A percentile compares a stretch with the other conserved stretches of the same genome.
Evolutionary conservation across 1,140 invertebrate species (phyloP).

Genomic region (Colletes gigas): DNA sequence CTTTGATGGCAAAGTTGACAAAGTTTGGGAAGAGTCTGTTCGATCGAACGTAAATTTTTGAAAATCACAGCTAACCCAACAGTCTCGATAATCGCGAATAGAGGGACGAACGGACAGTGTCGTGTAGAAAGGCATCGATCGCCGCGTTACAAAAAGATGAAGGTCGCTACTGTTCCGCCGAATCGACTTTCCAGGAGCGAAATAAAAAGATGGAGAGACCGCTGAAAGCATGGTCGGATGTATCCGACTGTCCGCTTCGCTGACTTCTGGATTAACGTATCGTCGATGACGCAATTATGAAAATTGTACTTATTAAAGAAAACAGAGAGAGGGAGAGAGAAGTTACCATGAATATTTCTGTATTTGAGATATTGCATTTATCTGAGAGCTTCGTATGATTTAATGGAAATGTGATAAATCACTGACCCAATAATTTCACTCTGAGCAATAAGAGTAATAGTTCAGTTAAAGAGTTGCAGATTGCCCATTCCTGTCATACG

Average conservation of each 20-base stretch:
- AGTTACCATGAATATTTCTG: too few relatives aligned
- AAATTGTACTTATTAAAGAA: too few relatives aligned
- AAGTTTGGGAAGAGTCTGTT: too few relatives aligned
- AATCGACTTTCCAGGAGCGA: conserved; percentile 34
- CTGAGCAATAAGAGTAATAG: too few relatives aligned
- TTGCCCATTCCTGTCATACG: too few relatives aligned
- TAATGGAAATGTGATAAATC: too few relatives aligned
- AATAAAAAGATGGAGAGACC: conserved; percentile 51
- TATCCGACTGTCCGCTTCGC: conserved; percentile 18
- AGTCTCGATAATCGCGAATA: not conserved
- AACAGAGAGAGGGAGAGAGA: too few relatives aligned
- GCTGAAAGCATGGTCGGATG: conserved; percentile 76
- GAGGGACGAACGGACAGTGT: not conserved
- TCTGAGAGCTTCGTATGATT: too few relatives aligned
- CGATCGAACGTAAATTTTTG: not conserved
- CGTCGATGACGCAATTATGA: not conserved
- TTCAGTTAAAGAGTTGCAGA: too few relatives aligned
- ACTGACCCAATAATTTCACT: too few relatives aligned
- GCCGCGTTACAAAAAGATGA: conserved; percentile 26
- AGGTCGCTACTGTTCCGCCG: conserved; percentile 21
- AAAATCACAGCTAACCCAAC: conserved; percentile 20
- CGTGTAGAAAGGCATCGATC: not conserved
- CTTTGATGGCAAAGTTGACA: too few relatives aligned
- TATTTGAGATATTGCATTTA: too few relatives aligned
- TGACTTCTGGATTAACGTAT: not conserved